Evolutionary conservation across 2,888 invertebrate species (phyloP).

Genomic region (Sphaerophoria taeniata): DNA sequence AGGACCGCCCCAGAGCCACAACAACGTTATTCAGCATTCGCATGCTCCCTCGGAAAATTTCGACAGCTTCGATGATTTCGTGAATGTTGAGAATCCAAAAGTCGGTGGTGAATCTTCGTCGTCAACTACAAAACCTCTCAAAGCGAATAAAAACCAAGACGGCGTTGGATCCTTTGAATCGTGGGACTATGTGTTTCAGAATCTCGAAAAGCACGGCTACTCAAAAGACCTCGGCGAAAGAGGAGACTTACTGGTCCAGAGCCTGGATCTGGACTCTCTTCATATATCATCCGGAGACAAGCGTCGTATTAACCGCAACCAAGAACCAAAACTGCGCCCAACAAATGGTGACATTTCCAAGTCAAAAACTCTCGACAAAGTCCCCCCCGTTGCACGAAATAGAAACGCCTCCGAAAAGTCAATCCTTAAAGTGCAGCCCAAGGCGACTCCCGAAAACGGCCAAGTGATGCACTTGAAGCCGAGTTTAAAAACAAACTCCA

Average conservation of each 20-base stretch:
- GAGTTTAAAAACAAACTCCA: conserved; percentile 54
- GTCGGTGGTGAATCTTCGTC: conserved; percentile 48
- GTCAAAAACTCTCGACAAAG: conserved; percentile 75
- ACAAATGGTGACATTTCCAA: conserved; percentile 72
- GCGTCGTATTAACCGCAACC: conserved; percentile 74
- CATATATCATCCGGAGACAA: conserved; percentile 76
- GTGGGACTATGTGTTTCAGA: conserved; percentile 92
- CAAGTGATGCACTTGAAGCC: conserved; percentile 55
- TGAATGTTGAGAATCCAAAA: conserved; percentile 62
- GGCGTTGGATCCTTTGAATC: conserved; percentile 88
- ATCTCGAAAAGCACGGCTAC: conserved; percentile 89
- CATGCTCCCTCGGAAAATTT: conserved; percentile 55
- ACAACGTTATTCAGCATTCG: conserved; percentile 5
- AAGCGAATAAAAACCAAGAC: conserved; percentile 85
- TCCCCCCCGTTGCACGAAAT: conserved; percentile 48
- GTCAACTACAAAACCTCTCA: conserved; percentile 42
- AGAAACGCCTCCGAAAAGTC: conserved; percentile 58
- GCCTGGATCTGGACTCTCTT: conserved; percentile 80
- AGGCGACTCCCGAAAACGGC: conserved; percentile 50
- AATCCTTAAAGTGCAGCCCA: conserved; percentile 56
- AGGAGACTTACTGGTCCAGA: conserved; percentile 85
- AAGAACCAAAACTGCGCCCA: conserved; percentile 66
- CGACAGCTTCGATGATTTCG: conserved; percentile 67
- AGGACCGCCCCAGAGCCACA: neutral
- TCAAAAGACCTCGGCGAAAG: conserved; percentile 86